Evolutionary conservation across 2,113 vertebrate species (phyloP).

Genomic region (Neomonachus schauinslandi): DNA sequence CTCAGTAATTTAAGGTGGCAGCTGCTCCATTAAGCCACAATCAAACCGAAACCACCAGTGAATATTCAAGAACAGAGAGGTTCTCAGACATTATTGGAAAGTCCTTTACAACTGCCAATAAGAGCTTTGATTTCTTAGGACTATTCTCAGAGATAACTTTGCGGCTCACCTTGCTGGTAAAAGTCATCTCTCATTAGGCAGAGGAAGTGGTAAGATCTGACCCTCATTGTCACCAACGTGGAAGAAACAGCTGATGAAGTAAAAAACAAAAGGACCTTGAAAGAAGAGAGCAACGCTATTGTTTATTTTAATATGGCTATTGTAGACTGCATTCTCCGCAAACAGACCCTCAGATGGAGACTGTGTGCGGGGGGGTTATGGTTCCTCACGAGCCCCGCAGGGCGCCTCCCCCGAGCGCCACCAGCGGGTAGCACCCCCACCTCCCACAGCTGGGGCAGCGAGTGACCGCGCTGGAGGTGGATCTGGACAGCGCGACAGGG

Average conservation of each 20-base stretch:
- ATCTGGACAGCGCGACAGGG: neutral
- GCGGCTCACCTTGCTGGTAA: neutral
- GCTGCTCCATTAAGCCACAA: neutral
- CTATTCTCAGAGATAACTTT: neutral
- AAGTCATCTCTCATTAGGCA: neutral
- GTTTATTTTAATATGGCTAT: neutral
- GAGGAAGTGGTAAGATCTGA: neutral
- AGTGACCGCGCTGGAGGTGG: neutral
- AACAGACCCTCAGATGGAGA: neutral
- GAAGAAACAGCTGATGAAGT: neutral
- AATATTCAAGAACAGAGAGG: neutral
- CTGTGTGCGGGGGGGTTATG: too few relatives aligned
- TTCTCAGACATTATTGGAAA: neutral
- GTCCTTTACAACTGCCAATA: neutral
- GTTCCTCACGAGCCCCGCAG: fast-evolving
- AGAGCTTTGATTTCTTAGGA: neutral
- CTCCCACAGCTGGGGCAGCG: neutral
- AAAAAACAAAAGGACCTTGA: neutral
- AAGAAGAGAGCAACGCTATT: neutral
- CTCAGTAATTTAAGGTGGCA: neutral
- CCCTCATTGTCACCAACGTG: neutral
- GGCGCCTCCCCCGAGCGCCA: neutral
- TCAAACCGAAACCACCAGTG: neutral
- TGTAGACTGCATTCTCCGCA: neutral
- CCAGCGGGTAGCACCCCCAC: neutral